Percentiles rank a stretch among this genome's conserved stretches.
Conservation (phyloP, 2,797 vertebrate genomes). For the Phalloptychus januarius region DNA sequence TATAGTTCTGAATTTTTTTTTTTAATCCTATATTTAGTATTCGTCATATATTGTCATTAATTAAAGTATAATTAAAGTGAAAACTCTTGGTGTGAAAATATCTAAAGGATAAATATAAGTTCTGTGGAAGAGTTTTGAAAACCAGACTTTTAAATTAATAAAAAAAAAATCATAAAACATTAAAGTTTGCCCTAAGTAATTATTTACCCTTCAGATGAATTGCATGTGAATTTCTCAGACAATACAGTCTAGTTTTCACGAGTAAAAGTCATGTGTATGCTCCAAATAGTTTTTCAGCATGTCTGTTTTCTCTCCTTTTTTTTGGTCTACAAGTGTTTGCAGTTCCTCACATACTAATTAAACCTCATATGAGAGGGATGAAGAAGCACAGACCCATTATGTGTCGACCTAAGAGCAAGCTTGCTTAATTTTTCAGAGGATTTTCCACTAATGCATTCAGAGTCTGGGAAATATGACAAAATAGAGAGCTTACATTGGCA, state of each 20-base stretch:
- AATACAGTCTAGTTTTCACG: background rate
- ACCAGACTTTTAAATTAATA: background rate
- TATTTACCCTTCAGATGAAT: background rate
- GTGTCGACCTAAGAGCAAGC: slow-evolving; percentile 68
- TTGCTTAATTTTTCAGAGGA: slow-evolving; percentile 75
- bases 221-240: background rate
- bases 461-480: slow-evolving; percentile 67
- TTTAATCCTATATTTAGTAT: background rate
- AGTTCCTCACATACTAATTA: slow-evolving; percentile 69
- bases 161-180: background rate
- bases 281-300: slow-evolving; percentile 24
- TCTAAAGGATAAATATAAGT: background rate
- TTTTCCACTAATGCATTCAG: slow-evolving; percentile 69
- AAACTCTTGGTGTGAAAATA: background rate
- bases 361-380: slow-evolving; percentile 49
- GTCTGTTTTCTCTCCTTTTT: slow-evolving; percentile 33
- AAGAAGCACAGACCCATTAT: slow-evolving; percentile 73
- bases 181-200: background rate
- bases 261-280: background rate
- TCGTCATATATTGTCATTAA: background rate
- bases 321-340: slow-evolving; percentile 42
- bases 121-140: background rate
- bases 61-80: background rate
- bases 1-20: background rate
- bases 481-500: slow-evolving; percentile 65